Evolutionary conservation across 2,797 vertebrate species (phyloP), one percentile per base, ranked within the genome.

Genomic region (Pipistrellus nathusii): DNA sequence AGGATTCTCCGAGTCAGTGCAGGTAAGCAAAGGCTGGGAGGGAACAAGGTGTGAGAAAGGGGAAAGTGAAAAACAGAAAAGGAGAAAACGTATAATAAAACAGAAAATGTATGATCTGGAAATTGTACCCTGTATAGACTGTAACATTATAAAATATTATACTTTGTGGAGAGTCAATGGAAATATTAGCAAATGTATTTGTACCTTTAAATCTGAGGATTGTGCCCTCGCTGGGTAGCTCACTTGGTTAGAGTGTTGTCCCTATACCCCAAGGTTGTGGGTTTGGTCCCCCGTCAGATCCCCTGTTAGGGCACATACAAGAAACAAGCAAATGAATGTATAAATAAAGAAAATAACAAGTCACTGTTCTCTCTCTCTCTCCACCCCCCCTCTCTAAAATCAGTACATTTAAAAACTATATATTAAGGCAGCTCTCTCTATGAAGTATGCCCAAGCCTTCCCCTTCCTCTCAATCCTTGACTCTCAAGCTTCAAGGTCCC

Each of bases 21-120:
- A 97, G 95, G 97, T 97, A 82, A 90, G 95, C n/a, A 71, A 46
- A 69, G 21, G 32, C 8, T 4, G 20, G 59, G 4, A 21, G 59
- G 66, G 30, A 72, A 13, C 0, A 30, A 30, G 72, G 0, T 2
- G 35, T 15, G 32, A 27, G 38, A 64, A 25, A 78, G 15, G n/a
- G 76, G 44, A 55, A 57, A 23, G 17, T 2, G 15, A 82, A 59
- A 48, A 48, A 14, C 38, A 81, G 27, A 44, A 51, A 48, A 82
- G 73, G 18, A 23, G 35, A 51, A 38, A 72, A 82, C 11, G 9
- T 41, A 46, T 55, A 48, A 38, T 71, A 38, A 82, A 46, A 18
- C 21, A 71, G 68, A 71, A 87, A 71, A 53, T 35, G 13, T n/a
- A 27, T 46, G 44, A 78, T 25, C 25, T 77, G 35, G 68, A 64